Base-by-base conservation (phyloP, 2,797 vertebrate genomes). In the Hirundo rustica region DNA sequence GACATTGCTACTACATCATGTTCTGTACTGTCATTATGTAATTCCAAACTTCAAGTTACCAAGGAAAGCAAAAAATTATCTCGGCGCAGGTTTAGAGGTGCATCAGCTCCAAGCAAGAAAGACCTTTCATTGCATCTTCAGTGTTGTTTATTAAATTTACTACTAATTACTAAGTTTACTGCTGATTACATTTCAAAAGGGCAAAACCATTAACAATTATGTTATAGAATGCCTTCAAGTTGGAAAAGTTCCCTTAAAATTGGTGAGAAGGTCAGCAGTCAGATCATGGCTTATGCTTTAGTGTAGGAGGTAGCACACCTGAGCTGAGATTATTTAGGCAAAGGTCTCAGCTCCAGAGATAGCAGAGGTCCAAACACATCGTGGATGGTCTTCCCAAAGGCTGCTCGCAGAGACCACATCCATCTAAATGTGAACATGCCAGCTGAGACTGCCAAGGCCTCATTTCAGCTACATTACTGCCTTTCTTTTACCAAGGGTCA, bases 331-430 rank as follows among this genome's bases (percentile, higher is more conserved):
- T 29, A 7, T 19, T 66, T 3, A 50, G 60, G 13, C 1, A 57
- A 54, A 29, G 0, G 5, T 32, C 12, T 45, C 48, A 32, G 38
- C 42, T 61, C 16, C 47, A 42, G n/a, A 9, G 34, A 42, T 4
- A 66, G 47, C 13, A 8, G 29, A 76, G 77, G 50, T 68, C 58
- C 66, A 25, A 30, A 25, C 17, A 61, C 67, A 36, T 8, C 38
- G 26, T 1, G 0, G 14, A 88, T 10, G 12, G 29, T 25, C 42
- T 36, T 65, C 47, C 25, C 1, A 0, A 73, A 34, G n/a, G 44
- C 77, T 75, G 47, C 44, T 80, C 4, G 3, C 44, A 58, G 65
- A 64, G 64, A 60, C 12, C 61, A 67, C 19, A n/a, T 25, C 42
- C 45, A 44, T 8, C 62, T 16, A 25, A 60, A 36, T 0, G 3